A percentile compares a stretch with the other conserved stretches of the same genome.
Evolutionary conservation across 2,113 vertebrate genomes (phyloP).

Genomic region (Callopanchax toddi): DNA sequence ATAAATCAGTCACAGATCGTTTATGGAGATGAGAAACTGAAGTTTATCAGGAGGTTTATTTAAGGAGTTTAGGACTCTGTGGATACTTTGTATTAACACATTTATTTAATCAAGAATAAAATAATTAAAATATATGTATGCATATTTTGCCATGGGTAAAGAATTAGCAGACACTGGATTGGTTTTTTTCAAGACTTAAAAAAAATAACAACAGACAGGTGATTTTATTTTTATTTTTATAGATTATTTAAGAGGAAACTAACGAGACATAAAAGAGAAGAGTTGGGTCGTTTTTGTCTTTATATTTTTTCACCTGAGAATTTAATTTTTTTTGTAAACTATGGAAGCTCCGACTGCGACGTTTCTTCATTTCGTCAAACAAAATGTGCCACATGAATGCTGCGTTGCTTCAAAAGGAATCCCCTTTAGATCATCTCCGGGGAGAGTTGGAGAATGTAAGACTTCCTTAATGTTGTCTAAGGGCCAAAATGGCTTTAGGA

Average conservation of each 20-base stretch:
- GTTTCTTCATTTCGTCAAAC: slow-evolving; percentile 17
- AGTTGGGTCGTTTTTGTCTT: too few species aligned
- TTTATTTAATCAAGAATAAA: slow-evolving; percentile 5
- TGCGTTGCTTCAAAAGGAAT: slow-evolving; percentile 21
- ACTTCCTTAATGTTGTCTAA: slow-evolving; percentile 68
- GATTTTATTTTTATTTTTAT: too few species aligned
- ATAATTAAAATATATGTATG: too few species aligned
- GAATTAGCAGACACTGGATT: too few species aligned
- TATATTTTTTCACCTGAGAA: too few species aligned
- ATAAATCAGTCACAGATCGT: slow-evolving; percentile 5
- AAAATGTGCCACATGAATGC: slow-evolving; percentile 27
- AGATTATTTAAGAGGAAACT: too few species aligned
- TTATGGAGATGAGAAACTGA: slow-evolving; percentile 25
- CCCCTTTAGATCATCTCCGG: slow-evolving; percentile 40
- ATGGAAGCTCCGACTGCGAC: not conserved
- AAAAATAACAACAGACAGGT: too few species aligned
- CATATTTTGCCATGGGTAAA: too few species aligned
- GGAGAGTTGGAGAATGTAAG: slow-evolving; percentile 53
- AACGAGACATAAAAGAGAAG: too few species aligned
- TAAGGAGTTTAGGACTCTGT: not conserved
- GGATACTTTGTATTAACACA: slow-evolving; percentile 6
- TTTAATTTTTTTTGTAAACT: too few species aligned
- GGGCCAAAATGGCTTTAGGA: slow-evolving; percentile 69
- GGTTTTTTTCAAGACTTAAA: too few species aligned
- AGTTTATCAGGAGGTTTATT: not conserved